Conservation (phyloP, 2,888 invertebrate species). For the Nemotelus pantherinus region DNA sequence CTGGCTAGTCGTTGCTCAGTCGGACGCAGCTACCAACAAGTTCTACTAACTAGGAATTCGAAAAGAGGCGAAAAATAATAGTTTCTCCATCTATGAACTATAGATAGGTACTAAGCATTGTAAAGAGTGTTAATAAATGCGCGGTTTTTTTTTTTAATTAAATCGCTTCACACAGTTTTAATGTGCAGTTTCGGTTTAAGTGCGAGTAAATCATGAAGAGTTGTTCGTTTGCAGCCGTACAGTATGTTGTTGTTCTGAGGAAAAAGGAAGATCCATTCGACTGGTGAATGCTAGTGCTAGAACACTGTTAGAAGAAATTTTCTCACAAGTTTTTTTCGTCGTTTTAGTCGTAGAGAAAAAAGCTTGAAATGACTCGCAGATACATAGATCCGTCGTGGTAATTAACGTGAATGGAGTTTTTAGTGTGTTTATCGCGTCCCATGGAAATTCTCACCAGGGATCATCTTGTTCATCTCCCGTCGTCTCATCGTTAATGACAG, state of each 20-base stretch:
- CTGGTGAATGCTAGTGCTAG: background rate
- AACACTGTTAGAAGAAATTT: conserved; percentile 1
- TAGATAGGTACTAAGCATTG: no score
- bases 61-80: background rate
- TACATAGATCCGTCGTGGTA: background rate
- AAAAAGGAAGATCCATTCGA: background rate
- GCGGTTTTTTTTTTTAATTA: conserved; percentile 26
- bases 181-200: conserved; percentile 15
- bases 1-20: conserved; percentile 2
- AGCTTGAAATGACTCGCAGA: background rate
- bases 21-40: background rate
- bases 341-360: background rate
- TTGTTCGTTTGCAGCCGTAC: background rate
- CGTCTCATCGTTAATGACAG: no score
- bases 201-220: background rate
- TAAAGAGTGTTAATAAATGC: background rate
- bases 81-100: no score
- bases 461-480: no score
- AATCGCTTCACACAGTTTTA: conserved; percentile 9
- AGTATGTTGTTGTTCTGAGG: conserved; percentile 11
- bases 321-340: conserved; percentile 23
- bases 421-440: no score
- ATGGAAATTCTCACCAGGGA: no score
- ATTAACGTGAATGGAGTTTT: conserved; percentile 3
- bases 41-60: conserved; percentile 3